phyloP scores from a whole-genome alignment of 2,797 vertebrate genomes.

The Centroberyx gerrardi region DNA sequence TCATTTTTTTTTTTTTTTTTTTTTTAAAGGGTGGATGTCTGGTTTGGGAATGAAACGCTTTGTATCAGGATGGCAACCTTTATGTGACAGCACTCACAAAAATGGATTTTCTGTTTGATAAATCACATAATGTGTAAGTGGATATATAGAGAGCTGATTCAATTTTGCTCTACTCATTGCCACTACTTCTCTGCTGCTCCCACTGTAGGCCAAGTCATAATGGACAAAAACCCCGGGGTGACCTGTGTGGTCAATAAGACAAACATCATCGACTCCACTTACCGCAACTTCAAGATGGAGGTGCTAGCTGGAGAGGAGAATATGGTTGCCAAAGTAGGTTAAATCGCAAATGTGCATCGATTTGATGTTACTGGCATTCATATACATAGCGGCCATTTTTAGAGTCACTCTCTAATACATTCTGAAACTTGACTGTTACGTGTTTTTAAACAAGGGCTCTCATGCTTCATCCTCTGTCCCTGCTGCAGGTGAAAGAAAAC shows the following conservation, averaged over 20 bases:
- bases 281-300: constrained; percentile 98
- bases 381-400: not conserved
- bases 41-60: not conserved
- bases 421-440: not conserved
- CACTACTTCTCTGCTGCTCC: constrained; percentile 19
- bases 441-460: not conserved
- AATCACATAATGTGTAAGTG: constrained; percentile 5
- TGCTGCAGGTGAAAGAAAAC: constrained; percentile 94
- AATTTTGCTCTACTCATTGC: not conserved
- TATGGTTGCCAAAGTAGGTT: constrained; percentile 92
- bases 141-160: constrained; percentile 1
- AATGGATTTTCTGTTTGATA: constrained; percentile 8
- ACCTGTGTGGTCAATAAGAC: constrained; percentile 96
- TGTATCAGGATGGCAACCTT: not conserved
- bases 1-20: not conserved
- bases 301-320: constrained; percentile 93
- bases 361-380: not conserved
- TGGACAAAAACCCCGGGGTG: constrained; percentile 96
- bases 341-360: not conserved
- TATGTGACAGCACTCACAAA: not conserved
- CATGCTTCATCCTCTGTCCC: not conserved
- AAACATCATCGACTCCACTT: constrained; percentile 92
- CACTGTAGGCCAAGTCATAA: constrained; percentile 92
- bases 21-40: not conserved
- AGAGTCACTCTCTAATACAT: not conserved